A percentile compares a stretch with the other conserved stretches of the same genome.
Evolutionary conservation across 2,113 vertebrate species (phyloP).

Genomic region (Periophthalmus modestus): DNA sequence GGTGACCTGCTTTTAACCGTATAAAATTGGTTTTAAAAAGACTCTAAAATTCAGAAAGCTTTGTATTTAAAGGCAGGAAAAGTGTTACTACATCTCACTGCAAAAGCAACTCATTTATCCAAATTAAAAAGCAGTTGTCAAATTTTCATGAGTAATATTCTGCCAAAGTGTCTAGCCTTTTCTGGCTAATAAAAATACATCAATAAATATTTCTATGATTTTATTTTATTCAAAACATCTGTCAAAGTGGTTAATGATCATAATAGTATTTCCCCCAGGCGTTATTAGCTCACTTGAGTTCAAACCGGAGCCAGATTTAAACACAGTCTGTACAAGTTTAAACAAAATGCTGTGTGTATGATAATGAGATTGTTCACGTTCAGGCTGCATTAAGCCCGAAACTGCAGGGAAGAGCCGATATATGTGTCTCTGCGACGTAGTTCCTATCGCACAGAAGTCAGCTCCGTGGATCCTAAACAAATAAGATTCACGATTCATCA

Average conservation of each 20-base stretch:
- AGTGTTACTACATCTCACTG: neutral
- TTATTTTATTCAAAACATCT: conserved; percentile 40
- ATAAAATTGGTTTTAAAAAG: neutral
- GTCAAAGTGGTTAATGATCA: conserved; percentile 27
- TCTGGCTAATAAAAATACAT: neutral
- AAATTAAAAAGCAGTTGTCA: neutral
- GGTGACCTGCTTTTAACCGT: neutral
- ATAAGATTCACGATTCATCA: conserved; percentile 69
- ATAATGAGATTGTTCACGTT: conserved; percentile 50
- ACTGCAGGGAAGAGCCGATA: conserved; percentile 23
- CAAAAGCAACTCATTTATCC: neutral
- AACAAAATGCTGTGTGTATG: conserved; percentile 7
- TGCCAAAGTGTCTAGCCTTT: neutral
- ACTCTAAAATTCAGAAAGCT: neutral
- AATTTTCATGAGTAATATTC: neutral
- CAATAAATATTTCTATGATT: conserved; percentile 20
- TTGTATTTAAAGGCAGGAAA: neutral
- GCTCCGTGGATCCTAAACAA: conserved; percentile 21
- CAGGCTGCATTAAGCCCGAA: conserved; percentile 38
- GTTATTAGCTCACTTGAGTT: conserved; percentile 61
- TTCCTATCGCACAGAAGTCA: conserved; percentile 58
- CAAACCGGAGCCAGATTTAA: conserved; percentile 33
- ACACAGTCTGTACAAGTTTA: conserved; percentile 10
- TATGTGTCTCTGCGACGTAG: conserved; percentile 28
- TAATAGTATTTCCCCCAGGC: conserved; percentile 44